Evolutionary conservation across 1,140 invertebrate genomes (phyloP).

Genomic region (Drosophila navojoa): DNA sequence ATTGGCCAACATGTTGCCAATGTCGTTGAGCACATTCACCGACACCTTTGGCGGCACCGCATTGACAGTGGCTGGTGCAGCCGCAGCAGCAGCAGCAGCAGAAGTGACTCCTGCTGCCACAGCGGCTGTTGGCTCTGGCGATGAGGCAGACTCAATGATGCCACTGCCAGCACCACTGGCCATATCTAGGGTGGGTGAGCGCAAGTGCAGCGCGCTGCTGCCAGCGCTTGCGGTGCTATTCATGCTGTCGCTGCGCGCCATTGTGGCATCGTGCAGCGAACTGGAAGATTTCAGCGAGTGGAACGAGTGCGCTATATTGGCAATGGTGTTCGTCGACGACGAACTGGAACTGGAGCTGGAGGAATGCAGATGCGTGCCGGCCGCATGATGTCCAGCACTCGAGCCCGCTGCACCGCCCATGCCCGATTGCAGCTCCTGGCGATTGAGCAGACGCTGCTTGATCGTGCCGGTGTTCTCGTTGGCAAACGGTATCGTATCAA

Average conservation of each 20-base stretch:
- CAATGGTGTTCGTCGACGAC: constrained; percentile 82
- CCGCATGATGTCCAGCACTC: constrained; percentile 43
- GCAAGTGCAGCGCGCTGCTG: constrained; percentile 65
- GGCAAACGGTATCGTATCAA: constrained; percentile 97
- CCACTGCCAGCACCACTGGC: constrained; percentile 13
- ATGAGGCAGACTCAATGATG: constrained; percentile 16
- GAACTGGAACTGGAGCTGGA: constrained; percentile 83
- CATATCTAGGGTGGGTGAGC: constrained; percentile 74
- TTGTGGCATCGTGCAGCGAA: constrained; percentile 77
- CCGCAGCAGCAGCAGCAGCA: constrained; percentile 8
- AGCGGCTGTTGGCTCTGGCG: constrained; percentile 19
- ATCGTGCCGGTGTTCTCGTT: constrained; percentile 99
- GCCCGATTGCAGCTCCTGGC: constrained; percentile 69
- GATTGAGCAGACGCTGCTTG: constrained; percentile 86
- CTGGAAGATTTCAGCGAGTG: constrained; percentile 82
- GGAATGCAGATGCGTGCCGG: constrained; percentile 68
- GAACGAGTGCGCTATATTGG: constrained; percentile 82
- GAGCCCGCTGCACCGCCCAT: constrained; percentile 2
- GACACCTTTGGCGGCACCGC: constrained; percentile 86
- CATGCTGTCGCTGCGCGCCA: constrained; percentile 74
- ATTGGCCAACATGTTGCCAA: constrained; percentile 97
- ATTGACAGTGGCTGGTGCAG: background rate
- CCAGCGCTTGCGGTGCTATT: constrained; percentile 72
- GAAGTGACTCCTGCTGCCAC: background rate
- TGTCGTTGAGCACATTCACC: constrained; percentile 96